Percentiles rank a stretch among this genome's conserved stretches.
These are phyloP conservation scores for Ochlodes sylvanus DNA, from an alignment of 2,888 invertebrate species.

Conservation along the genomic window DNA sequence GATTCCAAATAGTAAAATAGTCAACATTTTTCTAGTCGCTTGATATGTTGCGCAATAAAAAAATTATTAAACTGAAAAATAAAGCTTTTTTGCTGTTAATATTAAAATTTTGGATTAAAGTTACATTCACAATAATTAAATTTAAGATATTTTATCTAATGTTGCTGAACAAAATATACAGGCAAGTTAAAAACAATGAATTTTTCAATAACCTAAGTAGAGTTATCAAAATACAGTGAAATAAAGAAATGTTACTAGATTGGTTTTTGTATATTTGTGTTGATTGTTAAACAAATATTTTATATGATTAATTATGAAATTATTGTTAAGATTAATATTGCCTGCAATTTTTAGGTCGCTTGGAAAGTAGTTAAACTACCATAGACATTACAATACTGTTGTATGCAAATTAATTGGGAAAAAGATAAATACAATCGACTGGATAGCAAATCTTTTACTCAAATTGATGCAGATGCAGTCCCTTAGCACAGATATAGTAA, in stretches of 20 bases:
- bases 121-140: neutral
- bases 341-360: constrained; percentile 36
- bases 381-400: constrained; percentile 1
- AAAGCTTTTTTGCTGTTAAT: neutral
- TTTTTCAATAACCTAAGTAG: constrained; percentile 11
- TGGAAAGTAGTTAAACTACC: constrained; percentile 39
- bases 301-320: constrained; percentile 15
- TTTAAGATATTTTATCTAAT: neutral
- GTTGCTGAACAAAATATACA: neutral
- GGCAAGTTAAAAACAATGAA: constrained; percentile 4
- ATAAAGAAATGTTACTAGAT: constrained; percentile 17
- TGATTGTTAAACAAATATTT: constrained; percentile 23
- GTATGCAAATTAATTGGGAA: constrained; percentile 20
- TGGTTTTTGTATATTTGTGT: constrained; percentile 31
- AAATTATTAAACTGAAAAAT: neutral
- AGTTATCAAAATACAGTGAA: neutral
- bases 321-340: constrained; percentile 23
- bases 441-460: constrained; percentile 33
- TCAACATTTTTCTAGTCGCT: constrained; percentile 23
- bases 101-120: neutral
- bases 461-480: constrained; percentile 45
- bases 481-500: constrained; percentile 64
- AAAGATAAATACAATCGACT: constrained; percentile 12
- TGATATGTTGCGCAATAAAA: constrained; percentile 4
- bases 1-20: constrained; percentile 24